A percentile compares a stretch with the other conserved stretches of the same genome.
phyloP scores from a whole-genome alignment of 2,113 vertebrate species.

The Neofelis nebulosa region DNA sequence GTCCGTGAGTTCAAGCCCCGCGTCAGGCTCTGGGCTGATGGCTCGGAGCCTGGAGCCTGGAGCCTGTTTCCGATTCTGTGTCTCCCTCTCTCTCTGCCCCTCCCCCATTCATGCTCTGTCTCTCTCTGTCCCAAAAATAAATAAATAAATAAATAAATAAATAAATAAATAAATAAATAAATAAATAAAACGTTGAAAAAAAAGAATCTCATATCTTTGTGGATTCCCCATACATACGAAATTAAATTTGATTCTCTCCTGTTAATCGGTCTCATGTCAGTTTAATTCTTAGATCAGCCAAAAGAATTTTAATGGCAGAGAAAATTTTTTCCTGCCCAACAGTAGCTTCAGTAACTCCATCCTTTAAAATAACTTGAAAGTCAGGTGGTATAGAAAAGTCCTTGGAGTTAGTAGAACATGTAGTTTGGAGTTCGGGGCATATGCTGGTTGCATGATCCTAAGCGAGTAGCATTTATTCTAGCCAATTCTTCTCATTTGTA shows the following conservation, averaged over 20 bases:
- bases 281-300: neutral
- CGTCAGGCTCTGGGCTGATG: too few species aligned
- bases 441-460: neutral
- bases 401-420: neutral
- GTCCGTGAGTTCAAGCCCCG: too few species aligned
- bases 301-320: neutral
- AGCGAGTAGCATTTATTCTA: neutral
- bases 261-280: neutral
- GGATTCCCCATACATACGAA: neutral
- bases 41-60: too few species aligned
- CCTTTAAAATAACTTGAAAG: neutral
- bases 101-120: too few species aligned
- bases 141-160: too few species aligned
- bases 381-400: neutral
- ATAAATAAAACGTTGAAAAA: too few species aligned
- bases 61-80: too few species aligned
- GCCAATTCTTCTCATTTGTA: neutral
- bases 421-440: neutral
- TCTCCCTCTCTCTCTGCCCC: too few species aligned
- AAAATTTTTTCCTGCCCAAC: neutral
- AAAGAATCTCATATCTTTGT: neutral
- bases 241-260: neutral
- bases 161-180: too few species aligned
- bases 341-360: neutral
- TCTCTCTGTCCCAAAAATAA: too few species aligned